Evolutionary conservation across 2,113 vertebrate species (phyloP), one percentile per base, ranked within the genome.

Genomic region (Myrmophylax atrothorax): DNA sequence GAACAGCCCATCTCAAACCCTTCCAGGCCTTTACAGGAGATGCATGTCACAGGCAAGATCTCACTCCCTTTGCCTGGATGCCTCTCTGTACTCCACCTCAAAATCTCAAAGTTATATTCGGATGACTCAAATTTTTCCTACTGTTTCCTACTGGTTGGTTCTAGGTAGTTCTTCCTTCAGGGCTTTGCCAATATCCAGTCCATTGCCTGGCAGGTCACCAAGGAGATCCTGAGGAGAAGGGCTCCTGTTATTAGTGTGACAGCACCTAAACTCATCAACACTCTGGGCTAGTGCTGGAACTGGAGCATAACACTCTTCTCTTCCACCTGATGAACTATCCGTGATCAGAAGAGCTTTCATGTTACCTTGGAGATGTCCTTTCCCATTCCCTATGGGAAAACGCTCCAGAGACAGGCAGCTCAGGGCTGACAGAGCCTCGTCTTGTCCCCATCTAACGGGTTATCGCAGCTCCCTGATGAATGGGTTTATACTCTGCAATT

Each of bases 271-370:
- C 6, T 12, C 24, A 42, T 68, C 22, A 59, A 6, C 3, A 3
- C 20, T 8, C 17, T 52, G 22, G 31, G 33, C 1, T 3, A 70
- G 25, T 26, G 22, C 29, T 85, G 66, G 38, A 25, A 2, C 26
- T 59, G 59, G 15, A 84, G 16, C 1, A 0, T 42, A 58, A 12
- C 1, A 0, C 10, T 79, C 26, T 81, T 28, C 35, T 87, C 50
- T 90, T 82, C 66, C 50, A 64, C 37, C 4, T 72, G 38, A 66
- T 66, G 58, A 76, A 25, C 40, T 5, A 33, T 9, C 17, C 2
- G 1, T 33, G 33, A 70, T 76, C 38, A 84, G 35, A 66, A 86
- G 68, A 78, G 10, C 17, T 89, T 92, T 68, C 40, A 6, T 3
- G 1, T 52, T 84, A 58, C 31, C 28, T 18, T 86, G 29, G 11